These are phyloP conservation scores for Gymnocephalus cernua DNA, from an alignment of 2,113 vertebrate genomes.

Conservation along the genomic window DNA sequence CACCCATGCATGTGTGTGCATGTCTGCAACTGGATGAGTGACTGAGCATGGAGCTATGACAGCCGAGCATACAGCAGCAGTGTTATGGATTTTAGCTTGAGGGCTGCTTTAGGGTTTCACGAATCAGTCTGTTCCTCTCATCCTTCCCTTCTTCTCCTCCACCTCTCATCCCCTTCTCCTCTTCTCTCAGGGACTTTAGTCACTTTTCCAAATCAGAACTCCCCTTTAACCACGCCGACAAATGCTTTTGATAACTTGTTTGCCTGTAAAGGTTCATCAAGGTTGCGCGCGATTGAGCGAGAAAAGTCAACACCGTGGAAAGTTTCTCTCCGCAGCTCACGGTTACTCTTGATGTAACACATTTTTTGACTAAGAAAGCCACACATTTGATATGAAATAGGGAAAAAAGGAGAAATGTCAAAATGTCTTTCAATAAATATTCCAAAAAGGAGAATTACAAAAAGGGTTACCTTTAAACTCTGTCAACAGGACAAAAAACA, in stretches of 20 bases:
- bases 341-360: constrained; percentile 25
- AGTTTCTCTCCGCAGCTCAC: constrained; percentile 24
- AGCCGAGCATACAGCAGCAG: constrained; percentile 62
- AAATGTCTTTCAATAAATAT: neutral
- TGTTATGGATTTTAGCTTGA: constrained; percentile 80
- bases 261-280: constrained; percentile 60
- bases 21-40: constrained; percentile 58
- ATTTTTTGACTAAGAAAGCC: neutral
- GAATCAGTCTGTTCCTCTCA: constrained; percentile 76
- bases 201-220: constrained; percentile 62
- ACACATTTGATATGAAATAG: neutral
- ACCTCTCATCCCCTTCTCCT: constrained; percentile 49
- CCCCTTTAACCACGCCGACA: constrained; percentile 50
- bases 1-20: constrained; percentile 7
- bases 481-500: neutral
- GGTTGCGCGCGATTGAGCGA: constrained; percentile 35
- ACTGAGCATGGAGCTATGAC: constrained; percentile 69
- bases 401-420: neutral
- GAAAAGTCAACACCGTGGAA: constrained; percentile 45
- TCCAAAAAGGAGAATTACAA: neutral
- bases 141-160: constrained; percentile 41
- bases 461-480: neutral
- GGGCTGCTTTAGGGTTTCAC: constrained; percentile 78
- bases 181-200: constrained; percentile 52
- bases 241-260: constrained; percentile 57